Percentiles rank a stretch among this genome's conserved stretches.
These are phyloP conservation scores for Dolichotis patagonum DNA, from an alignment of 2,113 vertebrate genomes.

Conservation along the genomic window DNA sequence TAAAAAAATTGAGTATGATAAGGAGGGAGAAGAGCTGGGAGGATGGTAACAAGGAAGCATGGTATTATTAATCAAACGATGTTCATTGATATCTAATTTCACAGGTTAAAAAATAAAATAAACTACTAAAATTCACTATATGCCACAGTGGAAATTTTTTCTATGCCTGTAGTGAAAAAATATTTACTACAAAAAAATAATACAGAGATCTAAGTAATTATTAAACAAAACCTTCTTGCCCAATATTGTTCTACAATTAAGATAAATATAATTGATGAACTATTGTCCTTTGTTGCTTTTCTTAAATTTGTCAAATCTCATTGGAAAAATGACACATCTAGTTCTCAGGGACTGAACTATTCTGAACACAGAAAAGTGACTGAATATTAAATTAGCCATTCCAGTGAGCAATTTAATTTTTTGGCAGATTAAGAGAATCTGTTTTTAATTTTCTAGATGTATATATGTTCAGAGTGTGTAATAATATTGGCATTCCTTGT, in stretches of 20 bases:
- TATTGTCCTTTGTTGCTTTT: neutral
- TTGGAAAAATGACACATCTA: neutral
- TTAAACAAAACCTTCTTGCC: neutral
- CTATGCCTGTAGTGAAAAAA: neutral
- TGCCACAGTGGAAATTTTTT: neutral
- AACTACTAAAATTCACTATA: neutral
- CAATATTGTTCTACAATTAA: neutral
- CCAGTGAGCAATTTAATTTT: neutral
- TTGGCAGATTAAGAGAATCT: neutral
- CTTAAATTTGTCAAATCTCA: constrained; percentile 41
- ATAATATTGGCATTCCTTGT: neutral
- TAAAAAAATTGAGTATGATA: neutral
- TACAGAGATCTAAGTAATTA: neutral
- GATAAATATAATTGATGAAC: constrained; percentile 5
- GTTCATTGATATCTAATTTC: neutral
- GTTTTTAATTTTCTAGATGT: neutral
- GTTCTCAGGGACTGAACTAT: neutral
- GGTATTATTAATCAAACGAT: neutral
- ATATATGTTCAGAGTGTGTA: neutral
- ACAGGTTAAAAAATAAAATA: neutral
- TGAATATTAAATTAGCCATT: constrained; percentile 7
- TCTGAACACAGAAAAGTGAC: neutral
- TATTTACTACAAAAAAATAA: too few relatives aligned
- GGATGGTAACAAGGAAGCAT: neutral
- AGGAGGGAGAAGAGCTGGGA: neutral